Base-by-base conservation (phyloP, 2,888 invertebrate species). In the Lycocerus yunnanus region DNA sequence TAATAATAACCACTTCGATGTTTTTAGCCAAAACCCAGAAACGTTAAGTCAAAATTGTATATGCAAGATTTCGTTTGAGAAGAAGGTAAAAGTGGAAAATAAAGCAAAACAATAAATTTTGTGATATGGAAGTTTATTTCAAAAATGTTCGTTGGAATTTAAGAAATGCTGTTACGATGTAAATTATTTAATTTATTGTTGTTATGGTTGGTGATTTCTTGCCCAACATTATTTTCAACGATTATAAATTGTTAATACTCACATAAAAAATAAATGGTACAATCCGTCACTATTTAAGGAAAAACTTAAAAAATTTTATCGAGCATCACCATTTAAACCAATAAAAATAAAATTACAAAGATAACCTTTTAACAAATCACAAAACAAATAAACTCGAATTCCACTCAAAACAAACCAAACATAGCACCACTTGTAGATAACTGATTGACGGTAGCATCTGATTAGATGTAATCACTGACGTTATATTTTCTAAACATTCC, bases 391-490 rank as follows among this genome's bases (percentile, higher is more conserved):
- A 60, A 66, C 72, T 66, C 16, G 24, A 68, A 67, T 18, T 27
- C 60, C 68, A 66, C 43, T 70, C 60, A 67, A 65, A 66, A 69
- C 67, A 75, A 68, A 66, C 68, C 66, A 68, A 69, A 68, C 71
- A 65, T 68, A 72, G 69, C 69, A 75, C 69, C 15, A 72, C 73
- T 73, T 71, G 73, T 68, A 73, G 65, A 73, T 70, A 73, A 75
- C 60, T 69, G 69, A 73, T 73, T 58, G 65, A 66, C 20, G 60
- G 67, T 68, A 67, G 65, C 69, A 75, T 75, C 72, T 69, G 77
- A 77, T 77, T 71, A 78, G 78, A 78, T 77, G 75, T 75, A 76
- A 78, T 77, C 78, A 68, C 73, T 63, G 69, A 75, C 72, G 72
- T 75, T 78, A 77, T 74, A 77, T 77, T 77, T 74, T 71, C 69